Evolutionary conservation across 2,797 vertebrate species (phyloP), one percentile per base, ranked within the genome.

Genomic region (Pantherophis vulpinus): DNA sequence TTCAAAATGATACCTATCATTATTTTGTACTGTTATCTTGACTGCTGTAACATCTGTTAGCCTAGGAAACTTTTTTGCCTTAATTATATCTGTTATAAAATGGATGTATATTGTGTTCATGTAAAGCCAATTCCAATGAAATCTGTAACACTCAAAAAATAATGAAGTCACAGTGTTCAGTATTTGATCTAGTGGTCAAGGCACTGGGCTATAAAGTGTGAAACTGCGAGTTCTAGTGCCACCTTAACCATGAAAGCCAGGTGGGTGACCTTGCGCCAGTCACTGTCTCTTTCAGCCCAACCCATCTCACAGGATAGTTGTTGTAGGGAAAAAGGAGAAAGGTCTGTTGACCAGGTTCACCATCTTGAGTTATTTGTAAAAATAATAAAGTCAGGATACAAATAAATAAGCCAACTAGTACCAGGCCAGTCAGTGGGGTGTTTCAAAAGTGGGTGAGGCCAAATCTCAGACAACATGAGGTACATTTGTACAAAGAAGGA

Each of bases 1-100:
- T 89, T 89, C 94, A 93, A 95, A 94, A 92, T 90, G 96, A 89
- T 89, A 89, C 18, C 87, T 94, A 94, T 92, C 96, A 94, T 95
- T 96, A 96, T 93, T 94, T 94, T 96, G 95, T 95, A 96, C 96
- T 87, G 32, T 86, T 74, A 47, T 95, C 91, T 92, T 95, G 55
- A 61, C 74, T 90, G 90, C 32, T 56, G 47, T 91, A 86, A 83
- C 27, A 2, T 89, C n/a, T n/a, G 23, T 25, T 59, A 58, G 32
- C 4, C 4, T 63, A 47, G 25, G 87, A 42, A 91, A 23, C n/a
- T 51, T 90, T 29, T 7, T 27, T 87, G 29, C 56, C 23, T 92
- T 60, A 89, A 60, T 59, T 79, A 60, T 79, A 83, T 89, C 29
- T 20, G 25, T 70, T 70, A 90, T 47, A 66, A 90, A 93, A 70